Conservation (phyloP, 2,888 invertebrate species). For the Slavum lentiscoides region DNA sequence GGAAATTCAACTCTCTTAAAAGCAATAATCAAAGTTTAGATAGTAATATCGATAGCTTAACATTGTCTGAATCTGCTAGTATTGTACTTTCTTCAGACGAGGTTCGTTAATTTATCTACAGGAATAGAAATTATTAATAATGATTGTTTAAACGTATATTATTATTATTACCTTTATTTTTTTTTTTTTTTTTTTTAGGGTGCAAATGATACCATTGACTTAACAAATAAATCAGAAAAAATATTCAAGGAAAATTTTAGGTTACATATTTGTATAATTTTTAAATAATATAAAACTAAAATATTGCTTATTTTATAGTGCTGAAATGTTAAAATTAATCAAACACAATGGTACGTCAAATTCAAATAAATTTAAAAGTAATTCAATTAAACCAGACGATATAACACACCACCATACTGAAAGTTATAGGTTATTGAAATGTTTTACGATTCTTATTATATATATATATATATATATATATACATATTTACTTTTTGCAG, state of each 20-base stretch:
- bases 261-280: neutral
- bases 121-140: neutral
- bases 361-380: constrained; percentile 18
- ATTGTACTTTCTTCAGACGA: constrained; percentile 40
- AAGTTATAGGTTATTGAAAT: constrained; percentile 35
- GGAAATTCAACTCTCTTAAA: constrained; percentile 35
- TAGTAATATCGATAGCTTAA: constrained; percentile 44
- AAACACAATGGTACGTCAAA: constrained; percentile 41
- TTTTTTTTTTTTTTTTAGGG: constrained; percentile 24
- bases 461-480: neutral
- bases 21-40: constrained; percentile 33
- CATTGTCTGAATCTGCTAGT: constrained; percentile 31
- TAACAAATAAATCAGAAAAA: constrained; percentile 30
- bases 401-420: constrained; percentile 53
- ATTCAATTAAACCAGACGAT: constrained; percentile 38
- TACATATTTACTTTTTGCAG: constrained; percentile 61
- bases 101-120: neutral
- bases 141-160: neutral
- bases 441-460: neutral
- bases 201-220: constrained; percentile 26
- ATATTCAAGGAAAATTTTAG: constrained; percentile 19
- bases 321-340: constrained; percentile 24
- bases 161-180: no score
- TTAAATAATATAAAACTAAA: neutral
- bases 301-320: constrained; percentile 6